A percentile compares a stretch with the other conserved stretches of the same genome.
These are phyloP conservation scores for Molanna angustata DNA, from an alignment of 2,888 invertebrate genomes.

Conservation along the genomic window DNA sequence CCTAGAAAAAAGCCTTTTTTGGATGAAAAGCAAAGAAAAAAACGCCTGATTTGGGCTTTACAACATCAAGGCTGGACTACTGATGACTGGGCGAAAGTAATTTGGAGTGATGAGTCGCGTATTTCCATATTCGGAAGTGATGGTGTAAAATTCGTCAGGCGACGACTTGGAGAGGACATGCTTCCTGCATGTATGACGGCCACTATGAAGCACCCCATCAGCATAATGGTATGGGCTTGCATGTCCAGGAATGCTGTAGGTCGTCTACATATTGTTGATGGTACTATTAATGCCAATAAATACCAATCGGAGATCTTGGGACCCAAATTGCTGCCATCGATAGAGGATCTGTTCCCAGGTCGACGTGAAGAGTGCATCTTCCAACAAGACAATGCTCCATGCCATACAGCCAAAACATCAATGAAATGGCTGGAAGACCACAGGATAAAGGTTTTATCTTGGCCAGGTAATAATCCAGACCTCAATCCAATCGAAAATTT, in stretches of 20 bases:
- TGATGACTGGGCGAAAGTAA: slow-evolving; percentile 14
- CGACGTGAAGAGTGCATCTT: neutral
- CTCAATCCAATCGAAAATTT: slow-evolving; percentile 34
- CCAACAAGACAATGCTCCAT: slow-evolving; percentile 3
- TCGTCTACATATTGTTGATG: neutral
- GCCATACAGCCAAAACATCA: neutral
- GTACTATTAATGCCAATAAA: neutral
- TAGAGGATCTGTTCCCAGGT: neutral
- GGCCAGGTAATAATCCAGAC: slow-evolving; percentile 33
- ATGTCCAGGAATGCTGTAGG: slow-evolving; percentile 10
- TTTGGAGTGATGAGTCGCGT: slow-evolving; percentile 13
- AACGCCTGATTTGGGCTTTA: neutral
- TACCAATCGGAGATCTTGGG: neutral
- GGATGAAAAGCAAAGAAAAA: neutral
- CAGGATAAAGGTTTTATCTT: slow-evolving; percentile 19
- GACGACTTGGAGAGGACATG: slow-evolving; percentile 3
- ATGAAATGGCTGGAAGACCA: too few species aligned
- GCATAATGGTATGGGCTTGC: slow-evolving; percentile 12
- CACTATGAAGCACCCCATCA: slow-evolving; percentile 6
- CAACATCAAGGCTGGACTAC: slow-evolving; percentile 1
- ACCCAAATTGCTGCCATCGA: slow-evolving; percentile 4
- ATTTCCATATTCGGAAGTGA: slow-evolving; percentile 11
- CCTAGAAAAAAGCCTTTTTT: neutral
- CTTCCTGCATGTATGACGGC: slow-evolving; percentile 12
- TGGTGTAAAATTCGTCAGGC: slow-evolving; percentile 11